phyloP scores from a whole-genome alignment of 1,140 invertebrate genomes.

The Dufourea novaeangliae region DNA sequence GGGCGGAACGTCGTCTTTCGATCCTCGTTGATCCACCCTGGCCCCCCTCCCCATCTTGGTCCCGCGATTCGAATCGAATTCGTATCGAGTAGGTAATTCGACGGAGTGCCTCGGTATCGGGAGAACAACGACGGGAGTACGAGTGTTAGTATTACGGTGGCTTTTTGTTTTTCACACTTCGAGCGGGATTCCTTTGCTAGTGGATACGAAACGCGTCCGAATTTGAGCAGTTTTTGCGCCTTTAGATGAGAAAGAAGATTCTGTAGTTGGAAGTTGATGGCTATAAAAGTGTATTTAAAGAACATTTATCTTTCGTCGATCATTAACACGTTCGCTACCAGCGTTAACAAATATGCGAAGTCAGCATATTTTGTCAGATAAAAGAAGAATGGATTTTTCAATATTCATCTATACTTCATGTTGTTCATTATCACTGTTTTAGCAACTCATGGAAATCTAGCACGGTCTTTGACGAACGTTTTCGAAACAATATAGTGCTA shows the following conservation, averaged over 20 bases:
- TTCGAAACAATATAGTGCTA: too few relatives aligned
- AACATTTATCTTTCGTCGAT: too few relatives aligned
- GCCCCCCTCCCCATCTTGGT: background rate
- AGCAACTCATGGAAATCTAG: too few relatives aligned
- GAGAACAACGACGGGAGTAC: slow-evolving; percentile 36
- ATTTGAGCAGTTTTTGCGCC: background rate
- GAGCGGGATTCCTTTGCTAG: background rate
- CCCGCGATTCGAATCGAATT: slow-evolving; percentile 48
- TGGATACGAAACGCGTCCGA: slow-evolving; percentile 1
- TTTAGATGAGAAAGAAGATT: background rate
- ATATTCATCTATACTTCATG: too few relatives aligned
- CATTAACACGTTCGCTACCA: too few relatives aligned
- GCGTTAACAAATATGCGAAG: too few relatives aligned
- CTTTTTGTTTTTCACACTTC: slow-evolving; percentile 26
- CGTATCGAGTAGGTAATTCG: slow-evolving; percentile 53
- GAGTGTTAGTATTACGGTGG: slow-evolving; percentile 1
- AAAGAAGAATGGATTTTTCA: too few relatives aligned
- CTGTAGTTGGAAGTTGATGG: background rate
- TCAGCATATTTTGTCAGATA: too few relatives aligned
- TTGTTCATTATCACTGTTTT: too few relatives aligned
- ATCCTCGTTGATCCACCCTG: slow-evolving; percentile 27
- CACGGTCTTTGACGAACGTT: too few relatives aligned
- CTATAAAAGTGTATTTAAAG: too few relatives aligned
- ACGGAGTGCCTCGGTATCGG: background rate
- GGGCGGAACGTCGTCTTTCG: slow-evolving; percentile 50